These are phyloP conservation scores for Oedothorax gibbosus DNA, from an alignment of 1,140 invertebrate genomes.

Conservation along the genomic window DNA sequence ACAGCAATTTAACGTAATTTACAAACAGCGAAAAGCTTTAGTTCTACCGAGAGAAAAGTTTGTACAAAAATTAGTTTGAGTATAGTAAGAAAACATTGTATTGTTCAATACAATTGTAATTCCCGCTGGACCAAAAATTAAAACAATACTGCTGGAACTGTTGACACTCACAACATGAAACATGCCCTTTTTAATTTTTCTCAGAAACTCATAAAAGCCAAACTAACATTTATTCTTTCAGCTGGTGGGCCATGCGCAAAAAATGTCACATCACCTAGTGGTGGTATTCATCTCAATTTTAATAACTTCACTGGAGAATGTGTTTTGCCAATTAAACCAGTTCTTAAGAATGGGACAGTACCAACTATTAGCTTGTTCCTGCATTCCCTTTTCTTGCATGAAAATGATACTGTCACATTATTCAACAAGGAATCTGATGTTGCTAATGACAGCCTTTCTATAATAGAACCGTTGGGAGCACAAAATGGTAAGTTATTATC, in stretches of 20 bases:
- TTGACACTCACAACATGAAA: too few relatives aligned
- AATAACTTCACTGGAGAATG: not conserved
- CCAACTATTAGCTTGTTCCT: not conserved
- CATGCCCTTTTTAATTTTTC: too few relatives aligned
- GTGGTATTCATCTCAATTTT: not conserved
- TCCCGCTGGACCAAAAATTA: too few relatives aligned
- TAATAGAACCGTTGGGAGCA: slow-evolving; percentile 4
- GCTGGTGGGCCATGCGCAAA: not conserved
- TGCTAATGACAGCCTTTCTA: not conserved
- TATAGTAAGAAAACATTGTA: too few relatives aligned
- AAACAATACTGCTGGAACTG: too few relatives aligned
- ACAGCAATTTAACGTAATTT: too few relatives aligned
- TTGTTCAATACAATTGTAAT: too few relatives aligned
- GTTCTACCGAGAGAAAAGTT: too few relatives aligned
- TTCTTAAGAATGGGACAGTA: not conserved
- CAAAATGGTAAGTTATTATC: slow-evolving; percentile 52
- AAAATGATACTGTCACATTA: slow-evolving; percentile 17
- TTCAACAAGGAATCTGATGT: not conserved
- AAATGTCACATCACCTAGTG: not conserved
- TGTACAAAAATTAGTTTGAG: too few relatives aligned
- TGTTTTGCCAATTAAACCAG: not conserved
- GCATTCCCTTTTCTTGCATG: slow-evolving; percentile 24
- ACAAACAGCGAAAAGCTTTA: too few relatives aligned
- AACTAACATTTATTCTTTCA: not conserved
- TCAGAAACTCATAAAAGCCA: too few relatives aligned